Evolutionary conservation across 2,888 invertebrate species (phyloP).

Genomic region (Apeira syringaria): DNA sequence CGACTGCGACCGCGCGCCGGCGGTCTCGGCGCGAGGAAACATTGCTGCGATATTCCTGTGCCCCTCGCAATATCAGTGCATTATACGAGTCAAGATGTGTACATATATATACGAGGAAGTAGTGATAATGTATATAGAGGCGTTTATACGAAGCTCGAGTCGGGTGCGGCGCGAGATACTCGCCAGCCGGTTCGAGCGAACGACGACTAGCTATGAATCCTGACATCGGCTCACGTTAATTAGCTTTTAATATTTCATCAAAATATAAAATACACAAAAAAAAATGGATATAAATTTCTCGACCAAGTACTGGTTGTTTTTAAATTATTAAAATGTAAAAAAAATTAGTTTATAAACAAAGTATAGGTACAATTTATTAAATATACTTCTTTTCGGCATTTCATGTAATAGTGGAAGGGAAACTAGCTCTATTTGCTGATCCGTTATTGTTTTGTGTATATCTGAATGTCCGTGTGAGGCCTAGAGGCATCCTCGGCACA

Average conservation of each 20-base stretch:
- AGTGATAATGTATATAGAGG: constrained; percentile 77
- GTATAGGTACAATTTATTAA: constrained; percentile 84
- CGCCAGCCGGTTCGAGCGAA: constrained; percentile 78
- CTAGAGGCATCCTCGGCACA: constrained; percentile 36
- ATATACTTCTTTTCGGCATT: constrained; percentile 82
- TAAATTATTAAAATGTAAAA: constrained; percentile 84
- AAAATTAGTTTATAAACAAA: constrained; percentile 83
- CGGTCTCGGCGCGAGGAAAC: constrained; percentile 55
- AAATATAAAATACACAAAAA: constrained; percentile 83
- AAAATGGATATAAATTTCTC: constrained; percentile 83
- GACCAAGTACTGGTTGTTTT: constrained; percentile 83
- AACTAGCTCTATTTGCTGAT: constrained; percentile 55
- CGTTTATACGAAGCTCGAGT: constrained; percentile 75
- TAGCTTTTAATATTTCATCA: constrained; percentile 84
- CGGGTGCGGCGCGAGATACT: constrained; percentile 65
- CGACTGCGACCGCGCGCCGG: constrained; percentile 52
- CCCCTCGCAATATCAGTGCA: constrained; percentile 80
- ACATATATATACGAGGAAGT: constrained; percentile 72
- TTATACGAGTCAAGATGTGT: constrained; percentile 74
- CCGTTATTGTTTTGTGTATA: constrained; percentile 51
- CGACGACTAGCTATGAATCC: constrained; percentile 84
- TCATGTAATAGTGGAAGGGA: constrained; percentile 74
- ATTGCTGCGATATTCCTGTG: constrained; percentile 81
- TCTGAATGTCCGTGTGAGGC: constrained; percentile 39
- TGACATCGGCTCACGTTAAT: constrained; percentile 84